Percentiles rank a stretch among this genome's conserved stretches.
phyloP scores from a whole-genome alignment of 2,797 vertebrate genomes.

The Antennarius maculatus region DNA sequence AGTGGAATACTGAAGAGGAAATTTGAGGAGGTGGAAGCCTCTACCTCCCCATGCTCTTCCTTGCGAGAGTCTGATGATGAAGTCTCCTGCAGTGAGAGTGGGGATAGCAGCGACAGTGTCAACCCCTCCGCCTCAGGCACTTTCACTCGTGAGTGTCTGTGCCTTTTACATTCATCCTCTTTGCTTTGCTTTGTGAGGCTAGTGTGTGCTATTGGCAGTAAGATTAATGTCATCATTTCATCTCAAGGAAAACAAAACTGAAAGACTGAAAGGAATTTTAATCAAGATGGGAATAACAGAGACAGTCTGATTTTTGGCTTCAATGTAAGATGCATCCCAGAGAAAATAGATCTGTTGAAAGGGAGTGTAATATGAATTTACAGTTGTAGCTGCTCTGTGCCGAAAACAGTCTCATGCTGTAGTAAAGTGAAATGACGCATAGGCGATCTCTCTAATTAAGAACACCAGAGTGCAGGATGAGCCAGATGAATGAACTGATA shows the following conservation, averaged over 20 bases:
- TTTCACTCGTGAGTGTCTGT: slow-evolving; percentile 90
- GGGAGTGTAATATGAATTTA: slow-evolving; percentile 35
- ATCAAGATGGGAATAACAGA: slow-evolving; percentile 27
- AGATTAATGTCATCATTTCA: slow-evolving; percentile 45
- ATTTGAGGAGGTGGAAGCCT: slow-evolving; percentile 98
- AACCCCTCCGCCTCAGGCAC: slow-evolving; percentile 93
- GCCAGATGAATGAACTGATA: slow-evolving; percentile 60
- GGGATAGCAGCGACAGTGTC: slow-evolving; percentile 96
- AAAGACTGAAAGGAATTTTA: slow-evolving; percentile 31
- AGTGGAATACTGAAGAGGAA: slow-evolving; percentile 97
- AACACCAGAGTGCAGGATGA: slow-evolving; percentile 46
- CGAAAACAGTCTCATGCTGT: slow-evolving; percentile 36
- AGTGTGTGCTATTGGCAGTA: slow-evolving; percentile 28
- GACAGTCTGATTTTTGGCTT: slow-evolving; percentile 18
- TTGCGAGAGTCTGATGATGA: slow-evolving; percentile 93
- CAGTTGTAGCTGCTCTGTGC: slow-evolving; percentile 16
- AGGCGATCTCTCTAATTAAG: slow-evolving; percentile 62
- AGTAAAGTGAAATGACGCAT: slow-evolving; percentile 57
- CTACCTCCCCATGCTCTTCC: slow-evolving; percentile 92
- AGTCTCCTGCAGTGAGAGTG: slow-evolving; percentile 96
- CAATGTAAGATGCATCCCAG: slow-evolving; percentile 34
- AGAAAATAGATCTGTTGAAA: slow-evolving; percentile 46
- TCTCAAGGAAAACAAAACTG: slow-evolving; percentile 36
- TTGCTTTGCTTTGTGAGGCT: slow-evolving; percentile 15
- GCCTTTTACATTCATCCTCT: slow-evolving; percentile 34